phyloP scores from a whole-genome alignment of 2,888 invertebrate genomes.

The Dryomyza anilis region DNA sequence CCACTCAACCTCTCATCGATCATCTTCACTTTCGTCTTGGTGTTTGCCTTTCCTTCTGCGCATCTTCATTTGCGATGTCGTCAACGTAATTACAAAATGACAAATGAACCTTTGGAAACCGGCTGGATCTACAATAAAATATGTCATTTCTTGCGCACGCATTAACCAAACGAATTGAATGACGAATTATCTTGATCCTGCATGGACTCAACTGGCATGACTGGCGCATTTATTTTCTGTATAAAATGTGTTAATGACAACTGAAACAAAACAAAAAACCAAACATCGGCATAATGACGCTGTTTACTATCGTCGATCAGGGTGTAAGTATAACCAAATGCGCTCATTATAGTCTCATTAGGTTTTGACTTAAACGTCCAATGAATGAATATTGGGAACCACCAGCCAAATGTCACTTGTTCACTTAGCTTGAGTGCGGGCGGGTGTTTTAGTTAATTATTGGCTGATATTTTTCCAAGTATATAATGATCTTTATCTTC shows the following conservation, averaged over 20 bases:
- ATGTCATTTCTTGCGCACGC: too few species aligned
- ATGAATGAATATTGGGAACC: neutral
- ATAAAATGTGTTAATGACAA: constrained; percentile 37
- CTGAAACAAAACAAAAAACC: neutral
- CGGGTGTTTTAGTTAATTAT: constrained; percentile 28
- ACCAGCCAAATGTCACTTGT: neutral
- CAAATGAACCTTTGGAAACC: constrained; percentile 10
- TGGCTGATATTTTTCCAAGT: neutral
- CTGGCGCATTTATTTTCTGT: constrained; percentile 35
- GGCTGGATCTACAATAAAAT: constrained; percentile 4
- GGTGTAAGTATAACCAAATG: constrained; percentile 44
- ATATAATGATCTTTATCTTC: neutral
- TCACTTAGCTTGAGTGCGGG: constrained; percentile 28
- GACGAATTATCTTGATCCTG: constrained; percentile 24
- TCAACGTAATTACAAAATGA: constrained; percentile 19
- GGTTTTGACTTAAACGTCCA: too few species aligned
- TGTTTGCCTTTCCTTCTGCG: neutral
- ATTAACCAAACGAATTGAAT: constrained; percentile 15
- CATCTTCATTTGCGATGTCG: constrained; percentile 8
- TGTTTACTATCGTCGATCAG: constrained; percentile 31
- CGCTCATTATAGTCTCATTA: constrained; percentile 44
- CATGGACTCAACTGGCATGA: constrained; percentile 1
- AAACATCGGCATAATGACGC: neutral
- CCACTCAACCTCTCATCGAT: neutral
- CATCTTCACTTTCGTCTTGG: neutral